Evolutionary conservation across 1,140 invertebrate species (phyloP), one percentile per base, ranked within the genome.

Genomic region (Cheumatopsyche charites): DNA sequence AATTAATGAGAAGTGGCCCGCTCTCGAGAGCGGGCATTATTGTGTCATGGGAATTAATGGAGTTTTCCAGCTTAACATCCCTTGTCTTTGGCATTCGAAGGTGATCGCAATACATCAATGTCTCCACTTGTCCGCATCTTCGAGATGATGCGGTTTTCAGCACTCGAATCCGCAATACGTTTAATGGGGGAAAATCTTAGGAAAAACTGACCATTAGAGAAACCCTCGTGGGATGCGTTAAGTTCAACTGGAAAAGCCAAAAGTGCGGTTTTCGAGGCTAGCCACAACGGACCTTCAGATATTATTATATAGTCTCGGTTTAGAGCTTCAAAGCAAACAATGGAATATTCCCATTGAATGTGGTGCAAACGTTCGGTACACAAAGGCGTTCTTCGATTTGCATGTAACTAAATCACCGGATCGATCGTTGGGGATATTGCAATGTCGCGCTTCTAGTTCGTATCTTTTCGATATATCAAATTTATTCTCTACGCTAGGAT

Each of bases 31-130:
- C 11, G 4, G 17, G 62, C 36, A 63, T 63, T 63, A 63, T 63
- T 63, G 29, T 42, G 62, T 63, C 62, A 63, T 4, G 36, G 29
- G 62, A 63, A 63, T 63, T 63, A 63, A 63, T 63, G 62, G 62
- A 63, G 15, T 63, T 63, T 63, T 63, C 62, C 41, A 23, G 62
- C 29, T 63, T 36, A 63, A 63, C 29, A 63, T 63, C 62, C 17
- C 55, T 58, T 63, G 62, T 63, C 62, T 63, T 23, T 63, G 29
- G 13, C 15, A 7, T 63, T 25, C 19, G n/a, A 11, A 21, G 23
- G n/a, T 15, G 9, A 63, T 25, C 29, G 62, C 42, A 63, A 63
- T 63, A 63, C 62, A 63, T 63, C 62, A 63, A 63, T n/a, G 62
- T 63, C 62, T 21, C 62, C 41, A 21, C 62, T 63, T 63, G 62